Evolutionary conservation across 1,140 invertebrate genomes (phyloP).

Genomic region (Drosophila mayri): DNA sequence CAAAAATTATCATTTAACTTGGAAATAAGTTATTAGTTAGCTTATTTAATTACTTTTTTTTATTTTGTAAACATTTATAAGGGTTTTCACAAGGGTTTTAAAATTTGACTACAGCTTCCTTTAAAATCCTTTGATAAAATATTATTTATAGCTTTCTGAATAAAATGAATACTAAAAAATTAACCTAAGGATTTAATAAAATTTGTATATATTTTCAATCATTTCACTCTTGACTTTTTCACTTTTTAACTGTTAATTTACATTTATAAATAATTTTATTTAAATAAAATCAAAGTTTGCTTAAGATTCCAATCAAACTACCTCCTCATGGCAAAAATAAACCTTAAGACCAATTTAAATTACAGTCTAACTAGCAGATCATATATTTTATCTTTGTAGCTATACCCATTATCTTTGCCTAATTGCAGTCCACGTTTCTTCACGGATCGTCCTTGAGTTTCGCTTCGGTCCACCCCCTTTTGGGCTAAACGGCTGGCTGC

Average conservation of each 20-base stretch:
- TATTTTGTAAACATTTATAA: background rate
- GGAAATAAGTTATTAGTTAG: background rate
- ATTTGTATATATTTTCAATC: too few relatives aligned
- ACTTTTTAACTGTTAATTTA: too few relatives aligned
- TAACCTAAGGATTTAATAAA: background rate
- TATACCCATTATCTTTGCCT: background rate
- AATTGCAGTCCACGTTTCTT: conserved; percentile 23
- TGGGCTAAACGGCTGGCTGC: conserved; percentile 12
- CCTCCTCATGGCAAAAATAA: background rate
- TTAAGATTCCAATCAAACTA: background rate
- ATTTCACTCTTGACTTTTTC: too few relatives aligned
- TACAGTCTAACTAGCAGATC: conserved; percentile 2
- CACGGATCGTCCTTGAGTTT: conserved; percentile 46
- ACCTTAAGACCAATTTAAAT: background rate
- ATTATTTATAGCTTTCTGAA: too few relatives aligned
- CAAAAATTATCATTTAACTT: background rate
- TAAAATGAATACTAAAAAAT: background rate
- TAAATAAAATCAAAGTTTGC: too few relatives aligned
- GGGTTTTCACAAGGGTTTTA: too few relatives aligned
- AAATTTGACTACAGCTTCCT: too few relatives aligned
- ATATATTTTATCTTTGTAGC: conserved; percentile 2
- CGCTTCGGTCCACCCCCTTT: conserved; percentile 27
- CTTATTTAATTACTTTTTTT: background rate
- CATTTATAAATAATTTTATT: too few relatives aligned
- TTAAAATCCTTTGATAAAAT: too few relatives aligned